Evolutionary conservation across 2,113 vertebrate genomes (phyloP).

Genomic region (Xiphorhynchus elegans): DNA sequence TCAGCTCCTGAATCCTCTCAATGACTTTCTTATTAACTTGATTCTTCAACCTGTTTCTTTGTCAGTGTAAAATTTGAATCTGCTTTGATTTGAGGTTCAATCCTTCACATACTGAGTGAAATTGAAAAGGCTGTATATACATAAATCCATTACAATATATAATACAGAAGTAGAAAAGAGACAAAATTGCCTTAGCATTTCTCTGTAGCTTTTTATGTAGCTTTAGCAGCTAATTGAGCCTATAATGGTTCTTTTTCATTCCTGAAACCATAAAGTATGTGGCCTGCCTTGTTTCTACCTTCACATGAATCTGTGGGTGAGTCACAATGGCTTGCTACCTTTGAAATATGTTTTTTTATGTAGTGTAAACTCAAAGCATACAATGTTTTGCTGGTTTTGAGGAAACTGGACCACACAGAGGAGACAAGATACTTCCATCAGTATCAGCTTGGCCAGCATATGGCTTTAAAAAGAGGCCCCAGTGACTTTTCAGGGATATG

Average conservation of each 20-base stretch:
- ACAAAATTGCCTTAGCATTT: not conserved
- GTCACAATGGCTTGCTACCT: not conserved
- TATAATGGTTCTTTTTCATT: not conserved
- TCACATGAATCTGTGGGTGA: not conserved
- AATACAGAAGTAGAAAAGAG: not conserved
- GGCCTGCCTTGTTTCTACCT: not conserved
- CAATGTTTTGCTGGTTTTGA: not conserved
- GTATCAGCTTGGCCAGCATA: not conserved
- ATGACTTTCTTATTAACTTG: not conserved
- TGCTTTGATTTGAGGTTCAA: not conserved
- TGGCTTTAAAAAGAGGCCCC: not conserved
- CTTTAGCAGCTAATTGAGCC: not conserved
- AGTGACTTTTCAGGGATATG: not conserved
- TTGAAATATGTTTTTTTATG: not conserved
- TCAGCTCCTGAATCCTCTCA: not conserved
- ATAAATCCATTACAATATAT: not conserved
- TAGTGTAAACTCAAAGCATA: not conserved
- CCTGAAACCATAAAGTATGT: accelerated
- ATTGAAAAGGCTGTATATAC: not conserved
- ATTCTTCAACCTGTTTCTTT: not conserved
- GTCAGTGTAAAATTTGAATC: not conserved
- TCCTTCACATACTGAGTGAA: not conserved
- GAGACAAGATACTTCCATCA: accelerated
- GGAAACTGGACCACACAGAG: not conserved
- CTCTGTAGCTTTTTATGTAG: not conserved